Conservation (phyloP, 1,140 invertebrate species). For the Brachionus sp. region DNA sequence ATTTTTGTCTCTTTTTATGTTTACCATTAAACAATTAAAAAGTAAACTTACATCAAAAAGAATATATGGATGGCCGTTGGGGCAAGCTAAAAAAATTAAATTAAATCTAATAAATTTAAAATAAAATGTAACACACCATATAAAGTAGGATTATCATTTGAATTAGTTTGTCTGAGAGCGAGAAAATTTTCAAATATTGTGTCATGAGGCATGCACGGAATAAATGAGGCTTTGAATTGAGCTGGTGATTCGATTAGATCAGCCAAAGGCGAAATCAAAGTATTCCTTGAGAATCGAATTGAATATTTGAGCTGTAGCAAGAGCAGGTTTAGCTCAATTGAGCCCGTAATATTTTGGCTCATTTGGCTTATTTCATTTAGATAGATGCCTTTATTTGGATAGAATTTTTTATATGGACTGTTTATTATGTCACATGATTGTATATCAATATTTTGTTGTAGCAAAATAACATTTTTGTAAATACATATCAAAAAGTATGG, state of each 20-base stretch:
- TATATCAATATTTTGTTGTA: slow-evolving; percentile 8
- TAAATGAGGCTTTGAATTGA: slow-evolving; percentile 11
- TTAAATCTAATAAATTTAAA: neutral
- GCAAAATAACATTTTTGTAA: slow-evolving; percentile 49
- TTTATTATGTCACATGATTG: neutral
- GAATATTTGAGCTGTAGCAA: slow-evolving; percentile 34
- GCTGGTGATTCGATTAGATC: neutral
- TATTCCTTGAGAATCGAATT: neutral
- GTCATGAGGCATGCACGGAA: slow-evolving; percentile 48
- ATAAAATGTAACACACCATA: slow-evolving; percentile 29
- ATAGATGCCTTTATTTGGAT: neutral
- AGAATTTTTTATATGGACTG: neutral
- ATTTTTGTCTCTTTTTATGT: too few species aligned
- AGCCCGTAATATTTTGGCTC: neutral
- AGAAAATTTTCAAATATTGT: slow-evolving; percentile 45
- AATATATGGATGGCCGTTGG: slow-evolving; percentile 51
- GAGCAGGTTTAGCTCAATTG: slow-evolving; percentile 3
- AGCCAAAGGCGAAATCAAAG: neutral
- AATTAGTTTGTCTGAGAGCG: slow-evolving; percentile 48
- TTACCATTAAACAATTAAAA: too few species aligned
- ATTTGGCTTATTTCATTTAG: neutral
- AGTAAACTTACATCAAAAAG: slow-evolving; percentile 24
- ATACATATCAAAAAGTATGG: slow-evolving; percentile 47
- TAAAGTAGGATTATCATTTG: slow-evolving; percentile 47
- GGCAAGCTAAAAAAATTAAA: slow-evolving; percentile 46